These are phyloP conservation scores for Notolepis coatsorum DNA, from an alignment of 2,797 vertebrate genomes.

Conservation along the genomic window DNA sequence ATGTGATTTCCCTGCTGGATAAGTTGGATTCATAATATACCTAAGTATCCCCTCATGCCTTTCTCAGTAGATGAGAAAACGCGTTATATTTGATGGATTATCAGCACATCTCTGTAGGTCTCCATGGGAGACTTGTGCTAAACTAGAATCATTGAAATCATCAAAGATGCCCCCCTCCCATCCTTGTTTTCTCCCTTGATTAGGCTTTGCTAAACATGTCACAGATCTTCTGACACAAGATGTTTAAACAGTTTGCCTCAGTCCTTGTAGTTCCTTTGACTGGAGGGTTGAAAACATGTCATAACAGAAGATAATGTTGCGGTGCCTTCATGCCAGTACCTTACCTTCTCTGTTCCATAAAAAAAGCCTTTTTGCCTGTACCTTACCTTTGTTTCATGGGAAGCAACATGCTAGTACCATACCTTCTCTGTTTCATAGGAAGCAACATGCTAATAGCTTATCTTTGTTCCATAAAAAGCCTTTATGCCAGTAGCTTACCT, in stretches of 20 bases:
- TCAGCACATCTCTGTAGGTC: background rate
- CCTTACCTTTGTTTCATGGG: background rate
- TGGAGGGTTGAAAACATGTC: slow-evolving; percentile 12
- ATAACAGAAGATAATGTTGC: slow-evolving; percentile 43
- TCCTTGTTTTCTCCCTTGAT: background rate
- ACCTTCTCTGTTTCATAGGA: slow-evolving; percentile 30
- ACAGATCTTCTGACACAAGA: background rate
- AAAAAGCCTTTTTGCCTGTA: no score
- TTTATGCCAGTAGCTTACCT: slow-evolving; percentile 56
- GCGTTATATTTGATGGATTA: background rate
- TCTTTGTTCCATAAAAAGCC: background rate
- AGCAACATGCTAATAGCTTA: no score
- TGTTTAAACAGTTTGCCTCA: slow-evolving; percentile 9
- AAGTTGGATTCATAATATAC: no score
- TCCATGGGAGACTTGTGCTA: slow-evolving; percentile 1
- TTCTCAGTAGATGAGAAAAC: no score
- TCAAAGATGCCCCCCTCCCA: no score
- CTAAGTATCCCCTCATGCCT: no score
- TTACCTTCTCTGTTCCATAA: slow-evolving; percentile 39
- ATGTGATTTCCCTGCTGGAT: no score
- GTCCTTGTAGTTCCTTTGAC: slow-evolving; percentile 16
- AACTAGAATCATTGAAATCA: no score
- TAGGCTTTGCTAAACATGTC: background rate
- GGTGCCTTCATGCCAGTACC: slow-evolving; percentile 75
- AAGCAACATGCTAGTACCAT: slow-evolving; percentile 51